Conservation (phyloP, 53 echinoderm and acorn worm genomes). For the Apostichopus leukothele region DNA sequence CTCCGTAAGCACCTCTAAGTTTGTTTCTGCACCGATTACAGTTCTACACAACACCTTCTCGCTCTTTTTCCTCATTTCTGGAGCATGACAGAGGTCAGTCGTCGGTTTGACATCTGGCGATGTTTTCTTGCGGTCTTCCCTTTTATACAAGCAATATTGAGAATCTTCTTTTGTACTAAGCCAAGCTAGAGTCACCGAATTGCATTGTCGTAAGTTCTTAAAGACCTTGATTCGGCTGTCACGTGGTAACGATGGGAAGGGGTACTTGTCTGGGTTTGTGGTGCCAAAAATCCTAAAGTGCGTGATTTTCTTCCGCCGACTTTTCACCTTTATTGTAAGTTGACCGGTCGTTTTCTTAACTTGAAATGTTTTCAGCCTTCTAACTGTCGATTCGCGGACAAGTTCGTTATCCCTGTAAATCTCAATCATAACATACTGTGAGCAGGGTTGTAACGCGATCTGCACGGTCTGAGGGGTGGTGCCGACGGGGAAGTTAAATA, state of each 20-base stretch:
- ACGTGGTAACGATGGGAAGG: conserved; percentile 82
- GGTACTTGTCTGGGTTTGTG: conserved; percentile 86
- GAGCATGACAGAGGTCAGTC: conserved; percentile 76
- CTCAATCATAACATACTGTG: conserved; percentile 68
- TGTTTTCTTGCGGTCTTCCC: conserved; percentile 64
- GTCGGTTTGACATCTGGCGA: conserved; percentile 37
- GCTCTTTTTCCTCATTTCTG: conserved; percentile 90
- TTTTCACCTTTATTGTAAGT: conserved; percentile 65
- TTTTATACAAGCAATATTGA: conserved; percentile 95
- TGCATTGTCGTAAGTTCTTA: conserved; percentile 86
- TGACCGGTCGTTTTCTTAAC: conserved; percentile 72
- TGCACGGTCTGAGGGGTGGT: conserved; percentile 62
- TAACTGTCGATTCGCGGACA: conserved; percentile 67
- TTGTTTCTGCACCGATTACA: conserved; percentile 67
- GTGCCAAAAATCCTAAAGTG: conserved; percentile 86
- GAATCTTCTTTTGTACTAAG: conserved; percentile 87
- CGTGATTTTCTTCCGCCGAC: conserved; percentile 62
- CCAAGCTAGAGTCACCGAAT: conserved; percentile 94
- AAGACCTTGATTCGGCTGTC: conserved; percentile 88
- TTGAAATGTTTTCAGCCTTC: conserved; percentile 76
- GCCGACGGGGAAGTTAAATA: conserved; percentile 80
- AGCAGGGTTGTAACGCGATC: conserved; percentile 84
- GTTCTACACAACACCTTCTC: conserved; percentile 89
- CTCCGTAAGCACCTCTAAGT: conserved; percentile 80
- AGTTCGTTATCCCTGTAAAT: conserved; percentile 71